Evolutionary conservation across 2,797 vertebrate genomes (phyloP).

Genomic region (Falco rusticolus): DNA sequence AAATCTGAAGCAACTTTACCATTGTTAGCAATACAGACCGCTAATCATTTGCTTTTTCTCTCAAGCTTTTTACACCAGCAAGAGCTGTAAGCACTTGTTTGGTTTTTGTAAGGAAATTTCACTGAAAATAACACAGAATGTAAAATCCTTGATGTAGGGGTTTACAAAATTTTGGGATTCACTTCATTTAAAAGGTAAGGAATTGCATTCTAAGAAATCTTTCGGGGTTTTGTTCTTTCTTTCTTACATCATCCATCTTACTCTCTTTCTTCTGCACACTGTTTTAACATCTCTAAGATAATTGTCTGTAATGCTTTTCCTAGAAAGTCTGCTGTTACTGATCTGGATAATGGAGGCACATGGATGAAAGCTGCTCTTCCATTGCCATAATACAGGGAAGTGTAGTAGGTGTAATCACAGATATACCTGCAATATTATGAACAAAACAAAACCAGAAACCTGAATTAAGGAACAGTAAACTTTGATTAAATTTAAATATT

Average conservation of each 20-base stretch:
- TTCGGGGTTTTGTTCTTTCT: not conserved
- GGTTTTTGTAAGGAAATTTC: not conserved
- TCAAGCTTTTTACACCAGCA: not conserved
- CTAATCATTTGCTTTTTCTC: not conserved
- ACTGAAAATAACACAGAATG: not conserved
- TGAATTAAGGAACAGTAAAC: not conserved
- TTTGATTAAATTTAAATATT: conserved; percentile 1
- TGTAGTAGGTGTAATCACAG: conserved; percentile 86
- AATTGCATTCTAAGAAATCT: not conserved
- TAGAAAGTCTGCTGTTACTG: conserved; percentile 70
- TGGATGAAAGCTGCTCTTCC: conserved; percentile 82
- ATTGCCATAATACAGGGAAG: conserved; percentile 79
- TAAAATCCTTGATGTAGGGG: not conserved
- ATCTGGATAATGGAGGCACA: conserved; percentile 74
- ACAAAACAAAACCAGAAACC: not conserved
- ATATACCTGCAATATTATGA: conserved; percentile 77
- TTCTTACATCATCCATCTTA: not conserved
- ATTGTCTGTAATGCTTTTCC: conserved; percentile 79
- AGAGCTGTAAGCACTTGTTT: not conserved
- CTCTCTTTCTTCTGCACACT: not conserved
- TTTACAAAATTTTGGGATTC: not conserved
- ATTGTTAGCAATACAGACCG: not conserved
- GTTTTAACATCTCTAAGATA: conserved; percentile 67
- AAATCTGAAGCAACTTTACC: not conserved
- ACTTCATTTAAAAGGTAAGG: not conserved